Conservation (phyloP, 64 coral and sea anemone species). For the Porites australiensis region DNA sequence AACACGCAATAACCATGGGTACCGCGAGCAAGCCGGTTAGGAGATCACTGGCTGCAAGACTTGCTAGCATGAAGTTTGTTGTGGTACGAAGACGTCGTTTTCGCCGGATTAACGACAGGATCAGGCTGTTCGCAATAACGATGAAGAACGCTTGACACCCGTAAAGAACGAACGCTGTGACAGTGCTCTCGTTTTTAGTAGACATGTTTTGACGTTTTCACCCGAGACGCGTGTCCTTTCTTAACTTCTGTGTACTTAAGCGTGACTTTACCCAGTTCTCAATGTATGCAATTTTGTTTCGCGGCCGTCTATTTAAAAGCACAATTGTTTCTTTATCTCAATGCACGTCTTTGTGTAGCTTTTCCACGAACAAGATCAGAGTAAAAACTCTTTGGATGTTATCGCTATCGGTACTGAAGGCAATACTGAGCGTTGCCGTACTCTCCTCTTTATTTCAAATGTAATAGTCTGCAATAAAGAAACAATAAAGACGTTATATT, state of each 20-base stretch:
- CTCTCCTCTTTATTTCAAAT: neutral
- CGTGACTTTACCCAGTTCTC: neutral
- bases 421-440: neutral
- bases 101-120: conserved; percentile 34
- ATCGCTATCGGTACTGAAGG: neutral
- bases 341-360: neutral
- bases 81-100: conserved; percentile 43
- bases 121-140: conserved; percentile 33
- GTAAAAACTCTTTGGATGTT: neutral
- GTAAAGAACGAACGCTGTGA: conserved; percentile 31
- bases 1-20: conserved; percentile 50
- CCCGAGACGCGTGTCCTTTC: too few species aligned
- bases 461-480: neutral
- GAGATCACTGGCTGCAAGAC: conserved; percentile 62
- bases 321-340: neutral
- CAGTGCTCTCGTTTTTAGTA: neutral
- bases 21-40: conserved; percentile 56
- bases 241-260: too few species aligned
- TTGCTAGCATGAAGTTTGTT: conserved; percentile 45
- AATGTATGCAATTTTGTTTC: neutral
- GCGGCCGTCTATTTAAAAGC: neutral
- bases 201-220: neutral
- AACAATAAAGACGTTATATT: neutral
- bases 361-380: neutral
- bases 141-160: conserved; percentile 24